A percentile compares a stretch with the other conserved stretches of the same genome.
These are phyloP conservation scores for Tyto alba DNA, from an alignment of 2,113 vertebrate species.

Conservation along the genomic window DNA sequence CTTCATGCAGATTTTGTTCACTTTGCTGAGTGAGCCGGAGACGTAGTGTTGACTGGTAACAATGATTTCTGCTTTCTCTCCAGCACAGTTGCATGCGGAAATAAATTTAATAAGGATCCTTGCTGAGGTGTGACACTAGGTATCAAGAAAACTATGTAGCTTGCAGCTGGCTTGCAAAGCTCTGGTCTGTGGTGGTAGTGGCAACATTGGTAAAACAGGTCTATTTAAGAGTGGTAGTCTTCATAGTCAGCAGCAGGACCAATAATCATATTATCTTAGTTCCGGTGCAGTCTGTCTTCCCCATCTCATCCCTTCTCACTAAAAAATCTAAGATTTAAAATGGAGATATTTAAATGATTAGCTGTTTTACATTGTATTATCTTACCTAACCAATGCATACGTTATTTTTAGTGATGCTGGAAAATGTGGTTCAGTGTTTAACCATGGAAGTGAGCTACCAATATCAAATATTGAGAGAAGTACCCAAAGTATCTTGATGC, in stretches of 20 bases:
- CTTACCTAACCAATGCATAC: not conserved
- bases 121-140: not conserved
- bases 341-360: not conserved
- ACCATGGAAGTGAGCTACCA: not conserved
- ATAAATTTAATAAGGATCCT: not conserved
- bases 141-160: not conserved
- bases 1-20: not conserved
- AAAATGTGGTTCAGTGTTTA: not conserved
- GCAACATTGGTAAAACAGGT: not conserved
- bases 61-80: not conserved
- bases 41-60: not conserved
- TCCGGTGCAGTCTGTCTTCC: not conserved
- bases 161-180: not conserved
- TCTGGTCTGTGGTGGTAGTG: not conserved
- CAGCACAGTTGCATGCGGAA: not conserved
- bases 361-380: not conserved
- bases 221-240: not conserved
- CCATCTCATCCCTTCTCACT: not conserved
- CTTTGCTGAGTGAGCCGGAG: not conserved
- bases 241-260: not conserved
- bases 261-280: not conserved
- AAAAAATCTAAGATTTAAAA: not conserved
- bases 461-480: not conserved
- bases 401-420: not conserved
- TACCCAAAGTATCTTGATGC: not conserved